A percentile compares a stretch with the other conserved stretches of the same genome.
Conservation (phyloP, 92 coral and sea anemone genomes). For the Porites rus region DNA sequence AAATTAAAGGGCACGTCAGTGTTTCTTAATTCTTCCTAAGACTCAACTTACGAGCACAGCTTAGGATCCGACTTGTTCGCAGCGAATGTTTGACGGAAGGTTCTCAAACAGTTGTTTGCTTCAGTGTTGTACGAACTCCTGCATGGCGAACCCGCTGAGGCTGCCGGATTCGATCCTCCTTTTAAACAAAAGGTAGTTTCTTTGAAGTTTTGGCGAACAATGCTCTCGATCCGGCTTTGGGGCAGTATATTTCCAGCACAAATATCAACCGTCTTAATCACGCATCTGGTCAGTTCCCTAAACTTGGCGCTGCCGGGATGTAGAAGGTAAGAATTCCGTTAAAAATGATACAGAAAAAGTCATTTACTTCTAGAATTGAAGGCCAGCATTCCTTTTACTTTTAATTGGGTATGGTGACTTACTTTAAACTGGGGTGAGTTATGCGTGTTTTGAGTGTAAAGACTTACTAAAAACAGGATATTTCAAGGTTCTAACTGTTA, state of each 20-base stretch:
- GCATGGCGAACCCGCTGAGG: background rate
- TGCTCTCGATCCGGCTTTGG: background rate
- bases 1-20: too few species aligned
- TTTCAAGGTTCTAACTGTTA: too few species aligned
- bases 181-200: background rate
- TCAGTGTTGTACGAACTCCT: background rate
- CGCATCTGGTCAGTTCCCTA: background rate
- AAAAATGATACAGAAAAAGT: too few species aligned
- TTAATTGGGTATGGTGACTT: too few species aligned
- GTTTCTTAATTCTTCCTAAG: background rate
- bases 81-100: background rate
- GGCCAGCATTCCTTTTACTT: too few species aligned
- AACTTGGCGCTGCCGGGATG: background rate
- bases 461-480: too few species aligned
- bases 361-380: too few species aligned
- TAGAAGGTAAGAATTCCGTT: too few species aligned
- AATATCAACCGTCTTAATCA: background rate
- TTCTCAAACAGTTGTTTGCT: background rate
- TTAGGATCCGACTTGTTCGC: conserved; percentile 2
- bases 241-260: background rate
- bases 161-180: background rate
- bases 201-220: background rate
- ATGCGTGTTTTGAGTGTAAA: too few species aligned
- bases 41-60: conserved; percentile 18
- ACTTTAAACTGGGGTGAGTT: too few species aligned